Evolutionary conservation across 2,797 vertebrate species (phyloP).

Genomic region (Poecilia gillii): DNA sequence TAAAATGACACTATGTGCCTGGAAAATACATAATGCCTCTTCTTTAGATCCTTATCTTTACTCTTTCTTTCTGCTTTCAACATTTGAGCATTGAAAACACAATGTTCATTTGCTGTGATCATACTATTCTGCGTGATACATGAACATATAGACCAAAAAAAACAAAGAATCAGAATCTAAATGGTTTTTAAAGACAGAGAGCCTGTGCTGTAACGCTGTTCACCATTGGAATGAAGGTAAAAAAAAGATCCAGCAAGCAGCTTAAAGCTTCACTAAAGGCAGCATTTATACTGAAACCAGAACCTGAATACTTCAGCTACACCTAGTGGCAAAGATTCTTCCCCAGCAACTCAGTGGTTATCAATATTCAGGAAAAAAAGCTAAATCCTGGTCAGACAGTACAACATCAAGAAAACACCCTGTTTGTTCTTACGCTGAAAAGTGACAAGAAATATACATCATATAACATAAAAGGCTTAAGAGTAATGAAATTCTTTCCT

Average conservation of each 20-base stretch:
- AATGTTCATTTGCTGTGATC: background rate
- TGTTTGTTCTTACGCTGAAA: background rate
- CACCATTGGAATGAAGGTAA: constrained; percentile 15
- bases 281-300: constrained; percentile 6
- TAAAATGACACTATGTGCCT: too few relatives aligned
- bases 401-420: background rate
- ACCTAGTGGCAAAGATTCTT: constrained; percentile 79
- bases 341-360: constrained; percentile 37
- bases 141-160: background rate
- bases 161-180: background rate
- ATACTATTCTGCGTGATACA: background rate
- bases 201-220: constrained; percentile 13
- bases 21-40: background rate
- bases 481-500: background rate
- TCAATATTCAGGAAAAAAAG: constrained; percentile 9
- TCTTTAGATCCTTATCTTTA: background rate
- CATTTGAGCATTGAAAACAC: background rate
- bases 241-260: constrained; percentile 33
- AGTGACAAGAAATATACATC: background rate
- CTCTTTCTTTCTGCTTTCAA: background rate
- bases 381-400: background rate
- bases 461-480: background rate
- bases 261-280: constrained; percentile 30
- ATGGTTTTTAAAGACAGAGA: constrained; percentile 14
- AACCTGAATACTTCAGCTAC: constrained; percentile 82